Evolutionary conservation across 1,140 invertebrate species (phyloP).

Genomic region (Kradibia gibbosae): DNA sequence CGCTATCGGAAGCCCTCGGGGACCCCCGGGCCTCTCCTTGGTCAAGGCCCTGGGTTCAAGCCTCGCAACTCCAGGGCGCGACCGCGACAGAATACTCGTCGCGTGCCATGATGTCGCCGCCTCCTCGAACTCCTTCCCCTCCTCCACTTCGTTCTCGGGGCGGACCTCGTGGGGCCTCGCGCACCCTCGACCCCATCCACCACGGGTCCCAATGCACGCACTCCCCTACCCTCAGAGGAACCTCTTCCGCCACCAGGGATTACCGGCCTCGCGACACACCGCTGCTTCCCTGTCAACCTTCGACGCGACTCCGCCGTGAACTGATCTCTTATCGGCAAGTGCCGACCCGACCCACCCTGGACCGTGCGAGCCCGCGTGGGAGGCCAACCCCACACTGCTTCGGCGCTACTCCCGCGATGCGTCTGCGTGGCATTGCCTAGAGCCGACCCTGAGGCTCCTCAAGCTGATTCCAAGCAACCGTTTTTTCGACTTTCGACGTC

Average conservation of each 20-base stretch:
- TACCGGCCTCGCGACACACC: slow-evolving; percentile 66
- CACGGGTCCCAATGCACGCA: not conserved
- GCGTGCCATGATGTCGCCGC: not conserved
- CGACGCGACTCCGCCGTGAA: slow-evolving; percentile 54
- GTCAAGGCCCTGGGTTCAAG: not conserved
- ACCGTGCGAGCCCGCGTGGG: not conserved
- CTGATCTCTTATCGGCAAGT: slow-evolving; percentile 60
- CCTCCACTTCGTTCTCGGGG: no score
- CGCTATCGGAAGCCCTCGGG: not conserved
- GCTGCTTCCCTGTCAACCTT: slow-evolving; percentile 47
- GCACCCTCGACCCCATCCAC: slow-evolving; percentile 27
- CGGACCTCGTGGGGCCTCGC: slow-evolving; percentile 6
- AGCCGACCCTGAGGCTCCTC: slow-evolving; percentile 19
- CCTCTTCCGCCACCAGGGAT: slow-evolving; percentile 57
- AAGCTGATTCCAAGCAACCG: no score
- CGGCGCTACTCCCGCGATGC: not conserved
- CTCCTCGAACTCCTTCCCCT: no score
- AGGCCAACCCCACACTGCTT: slow-evolving; percentile 1
- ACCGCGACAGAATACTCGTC: slow-evolving; percentile 4
- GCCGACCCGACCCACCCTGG: slow-evolving; percentile 55
- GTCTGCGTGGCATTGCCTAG: slow-evolving; percentile 1
- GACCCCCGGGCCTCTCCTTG: not conserved
- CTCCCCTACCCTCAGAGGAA: not conserved
- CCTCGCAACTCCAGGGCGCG: not conserved
- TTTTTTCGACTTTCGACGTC: not conserved